Evolutionary conservation across 2,888 invertebrate genomes (phyloP).

Genomic region (Hanleya hanleyi): DNA sequence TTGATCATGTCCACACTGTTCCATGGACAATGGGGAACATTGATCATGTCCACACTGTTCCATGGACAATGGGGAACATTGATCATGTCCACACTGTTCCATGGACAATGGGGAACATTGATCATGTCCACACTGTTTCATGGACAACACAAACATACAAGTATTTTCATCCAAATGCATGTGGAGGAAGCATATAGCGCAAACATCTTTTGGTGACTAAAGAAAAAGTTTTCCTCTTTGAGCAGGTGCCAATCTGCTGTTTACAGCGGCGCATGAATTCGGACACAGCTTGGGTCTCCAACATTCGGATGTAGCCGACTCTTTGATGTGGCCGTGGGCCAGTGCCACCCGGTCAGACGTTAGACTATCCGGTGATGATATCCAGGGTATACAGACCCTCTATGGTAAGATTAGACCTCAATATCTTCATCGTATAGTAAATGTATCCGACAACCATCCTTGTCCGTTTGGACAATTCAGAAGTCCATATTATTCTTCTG

Average conservation of each 20-base stretch:
- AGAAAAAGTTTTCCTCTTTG: not conserved
- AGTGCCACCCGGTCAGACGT: not conserved
- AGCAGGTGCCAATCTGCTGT: slow-evolving; percentile 16
- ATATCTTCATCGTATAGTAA: not conserved
- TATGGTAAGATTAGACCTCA: slow-evolving; percentile 11
- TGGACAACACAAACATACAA: too few relatives aligned
- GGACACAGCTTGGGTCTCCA: slow-evolving; percentile 21
- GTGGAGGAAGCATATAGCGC: too few relatives aligned
- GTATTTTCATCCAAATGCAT: too few relatives aligned
- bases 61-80: too few relatives aligned
- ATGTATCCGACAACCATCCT: not conserved
- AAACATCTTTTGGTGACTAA: too few relatives aligned
- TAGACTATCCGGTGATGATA: slow-evolving; percentile 12
- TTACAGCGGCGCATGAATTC: slow-evolving; percentile 20
- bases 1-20: too few relatives aligned
- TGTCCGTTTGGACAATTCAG: not conserved
- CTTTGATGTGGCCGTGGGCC: slow-evolving; percentile 20
- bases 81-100: too few relatives aligned
- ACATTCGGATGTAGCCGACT: slow-evolving; percentile 10
- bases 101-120: too few relatives aligned
- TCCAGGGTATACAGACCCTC: slow-evolving; percentile 17
- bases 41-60: too few relatives aligned
- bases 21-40: too few relatives aligned
- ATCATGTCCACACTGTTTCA: too few relatives aligned
- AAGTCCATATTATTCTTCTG: not conserved